A percentile compares a stretch with the other conserved stretches of the same genome.
phyloP scores from a whole-genome alignment of 1,140 invertebrate genomes.

The Gonioctena quinquepunctata region DNA sequence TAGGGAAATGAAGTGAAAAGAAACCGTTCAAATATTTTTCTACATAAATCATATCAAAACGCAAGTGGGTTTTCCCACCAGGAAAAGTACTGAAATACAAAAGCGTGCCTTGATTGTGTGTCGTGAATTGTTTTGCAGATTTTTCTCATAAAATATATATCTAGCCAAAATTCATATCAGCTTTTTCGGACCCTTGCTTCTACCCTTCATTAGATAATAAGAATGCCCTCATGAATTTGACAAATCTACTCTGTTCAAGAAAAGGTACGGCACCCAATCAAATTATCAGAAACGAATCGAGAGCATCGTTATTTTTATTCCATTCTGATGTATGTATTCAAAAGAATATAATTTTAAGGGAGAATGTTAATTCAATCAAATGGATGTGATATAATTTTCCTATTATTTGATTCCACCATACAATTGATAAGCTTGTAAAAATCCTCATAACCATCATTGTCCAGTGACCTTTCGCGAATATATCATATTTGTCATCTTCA shows the following conservation, averaged over 20 bases:
- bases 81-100: slow-evolving; percentile 51
- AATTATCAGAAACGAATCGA: too few species aligned
- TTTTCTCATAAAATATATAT: slow-evolving; percentile 34
- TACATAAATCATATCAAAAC: slow-evolving; percentile 7
- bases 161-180: slow-evolving; percentile 47
- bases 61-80: neutral
- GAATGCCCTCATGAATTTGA: neutral
- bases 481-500: neutral
- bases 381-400: too few species aligned
- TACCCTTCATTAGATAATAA: neutral
- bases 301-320: too few species aligned
- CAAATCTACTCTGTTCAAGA: too few species aligned
- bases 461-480: too few species aligned
- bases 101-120: slow-evolving; percentile 50
- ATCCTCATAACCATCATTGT: too few species aligned
- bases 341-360: too few species aligned
- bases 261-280: too few species aligned
- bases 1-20: neutral
- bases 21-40: slow-evolving; percentile 40
- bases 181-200: slow-evolving; percentile 49
- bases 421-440: too few species aligned
- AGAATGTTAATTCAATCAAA: too few species aligned
- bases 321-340: too few species aligned
- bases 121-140: slow-evolving; percentile 44
- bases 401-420: too few species aligned